Evolutionary conservation across 2,888 invertebrate genomes (phyloP).

Genomic region (Urechis unicinctus): DNA sequence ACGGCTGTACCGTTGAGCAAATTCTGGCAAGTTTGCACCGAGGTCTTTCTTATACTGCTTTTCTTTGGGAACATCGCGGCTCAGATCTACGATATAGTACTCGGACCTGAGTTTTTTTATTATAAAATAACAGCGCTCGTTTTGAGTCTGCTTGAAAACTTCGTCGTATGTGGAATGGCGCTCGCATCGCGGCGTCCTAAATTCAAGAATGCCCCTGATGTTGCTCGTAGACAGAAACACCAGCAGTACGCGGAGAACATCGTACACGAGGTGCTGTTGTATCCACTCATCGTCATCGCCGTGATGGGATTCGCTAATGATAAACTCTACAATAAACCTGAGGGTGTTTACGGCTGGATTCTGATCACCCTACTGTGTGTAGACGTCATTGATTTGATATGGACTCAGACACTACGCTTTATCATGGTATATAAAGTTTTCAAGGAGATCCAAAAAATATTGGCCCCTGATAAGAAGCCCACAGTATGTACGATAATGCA

Average conservation of each 20-base stretch:
- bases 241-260: conserved; percentile 3
- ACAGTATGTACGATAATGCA: background rate
- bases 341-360: background rate
- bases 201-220: background rate
- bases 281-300: background rate
- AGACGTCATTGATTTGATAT: background rate
- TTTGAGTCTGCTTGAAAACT: too few relatives aligned
- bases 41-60: too few relatives aligned
- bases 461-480: background rate
- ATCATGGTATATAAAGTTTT: background rate
- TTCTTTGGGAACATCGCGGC: too few relatives aligned
- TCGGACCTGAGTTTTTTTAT: too few relatives aligned
- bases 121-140: too few relatives aligned
- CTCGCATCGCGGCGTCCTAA: too few relatives aligned
- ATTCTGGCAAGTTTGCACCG: too few relatives aligned
- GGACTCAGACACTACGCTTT: background rate
- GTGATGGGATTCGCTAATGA: background rate
- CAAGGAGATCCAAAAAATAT: background rate
- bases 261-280: background rate
- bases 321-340: background rate
- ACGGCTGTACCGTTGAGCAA: too few relatives aligned
- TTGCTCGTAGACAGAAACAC: background rate
- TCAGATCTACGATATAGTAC: too few relatives aligned
- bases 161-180: too few relatives aligned
- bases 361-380: background rate